phyloP scores from a whole-genome alignment of 2,888 invertebrate species.

The Drosophila acutilabella region DNA sequence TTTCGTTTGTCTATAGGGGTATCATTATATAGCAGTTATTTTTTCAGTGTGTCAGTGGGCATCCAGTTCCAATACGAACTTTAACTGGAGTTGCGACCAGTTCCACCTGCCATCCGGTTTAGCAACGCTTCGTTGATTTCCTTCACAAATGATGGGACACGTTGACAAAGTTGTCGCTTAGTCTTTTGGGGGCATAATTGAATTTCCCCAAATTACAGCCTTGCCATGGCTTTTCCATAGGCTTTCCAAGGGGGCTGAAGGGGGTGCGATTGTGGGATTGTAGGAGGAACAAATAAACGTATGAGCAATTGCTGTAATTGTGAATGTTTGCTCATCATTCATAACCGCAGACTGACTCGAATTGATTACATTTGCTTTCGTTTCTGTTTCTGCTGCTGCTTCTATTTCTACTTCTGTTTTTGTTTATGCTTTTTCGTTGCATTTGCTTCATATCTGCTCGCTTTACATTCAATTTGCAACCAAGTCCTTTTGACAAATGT shows the following conservation, averaged over 20 bases:
- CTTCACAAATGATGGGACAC: slow-evolving; percentile 51
- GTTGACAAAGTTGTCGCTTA: slow-evolving; percentile 63
- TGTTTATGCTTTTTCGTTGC: slow-evolving; percentile 23
- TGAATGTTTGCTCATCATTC: slow-evolving; percentile 75
- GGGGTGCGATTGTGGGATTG: slow-evolving; percentile 11
- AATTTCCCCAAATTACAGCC: slow-evolving; percentile 61
- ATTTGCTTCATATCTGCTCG: slow-evolving; percentile 56
- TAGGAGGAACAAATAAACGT: slow-evolving; percentile 18
- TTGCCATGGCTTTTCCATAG: background rate
- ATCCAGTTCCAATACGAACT: slow-evolving; percentile 3
- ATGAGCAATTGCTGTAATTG: slow-evolving; percentile 74
- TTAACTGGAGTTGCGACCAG: background rate
- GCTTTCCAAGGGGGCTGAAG: background rate
- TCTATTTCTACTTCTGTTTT: background rate
- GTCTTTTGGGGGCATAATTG: slow-evolving; percentile 65
- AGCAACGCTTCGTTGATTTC: slow-evolving; percentile 62
- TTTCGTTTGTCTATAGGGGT: too few relatives aligned
- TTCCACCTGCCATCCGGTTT: slow-evolving; percentile 43
- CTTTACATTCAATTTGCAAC: slow-evolving; percentile 71
- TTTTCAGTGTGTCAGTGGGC: background rate
- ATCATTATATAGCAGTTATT: too few relatives aligned
- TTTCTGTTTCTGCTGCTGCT: background rate
- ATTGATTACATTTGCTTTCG: slow-evolving; percentile 52
- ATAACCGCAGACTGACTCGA: slow-evolving; percentile 59
- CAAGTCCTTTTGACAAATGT: slow-evolving; percentile 65